These are phyloP conservation scores for Holothuria glaberrima DNA, from an alignment of 35 echinoderm and acorn worm genomes.

Conservation along the genomic window DNA sequence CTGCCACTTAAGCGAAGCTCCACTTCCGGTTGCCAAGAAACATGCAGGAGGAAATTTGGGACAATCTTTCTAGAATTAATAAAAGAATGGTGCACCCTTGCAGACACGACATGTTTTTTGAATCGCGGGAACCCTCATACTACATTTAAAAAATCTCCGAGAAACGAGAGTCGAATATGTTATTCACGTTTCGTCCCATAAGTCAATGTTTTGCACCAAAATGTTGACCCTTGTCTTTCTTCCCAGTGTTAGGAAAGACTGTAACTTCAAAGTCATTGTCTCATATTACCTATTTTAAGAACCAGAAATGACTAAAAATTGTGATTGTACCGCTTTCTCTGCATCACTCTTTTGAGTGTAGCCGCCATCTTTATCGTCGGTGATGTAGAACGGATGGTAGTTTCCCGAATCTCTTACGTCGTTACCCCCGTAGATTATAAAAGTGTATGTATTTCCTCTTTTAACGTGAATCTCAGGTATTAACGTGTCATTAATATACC, in stretches of 20 bases:
- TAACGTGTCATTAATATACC: slow-evolving; percentile 75
- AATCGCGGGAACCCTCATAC: no score
- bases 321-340: slow-evolving; percentile 67
- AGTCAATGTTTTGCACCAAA: neutral
- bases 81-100: no score
- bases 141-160: no score
- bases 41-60: no score
- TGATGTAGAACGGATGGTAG: slow-evolving; percentile 93
- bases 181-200: no score
- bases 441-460: slow-evolving; percentile 67
- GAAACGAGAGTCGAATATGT: no score
- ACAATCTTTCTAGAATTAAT: no score
- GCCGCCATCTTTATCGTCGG: slow-evolving; percentile 75
- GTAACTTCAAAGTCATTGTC: neutral
- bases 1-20: no score
- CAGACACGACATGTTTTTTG: no score
- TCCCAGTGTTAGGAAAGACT: neutral
- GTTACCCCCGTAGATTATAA: slow-evolving; percentile 69
- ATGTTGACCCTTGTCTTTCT: neutral
- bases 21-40: no score
- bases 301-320: neutral
- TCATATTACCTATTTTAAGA: neutral
- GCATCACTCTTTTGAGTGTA: slow-evolving; percentile 62
- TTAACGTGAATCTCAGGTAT: slow-evolving; percentile 72
- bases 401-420: slow-evolving; percentile 13